Conservation (phyloP, 1,140 invertebrate species). For the Anagrus nilaparvatae region DNA sequence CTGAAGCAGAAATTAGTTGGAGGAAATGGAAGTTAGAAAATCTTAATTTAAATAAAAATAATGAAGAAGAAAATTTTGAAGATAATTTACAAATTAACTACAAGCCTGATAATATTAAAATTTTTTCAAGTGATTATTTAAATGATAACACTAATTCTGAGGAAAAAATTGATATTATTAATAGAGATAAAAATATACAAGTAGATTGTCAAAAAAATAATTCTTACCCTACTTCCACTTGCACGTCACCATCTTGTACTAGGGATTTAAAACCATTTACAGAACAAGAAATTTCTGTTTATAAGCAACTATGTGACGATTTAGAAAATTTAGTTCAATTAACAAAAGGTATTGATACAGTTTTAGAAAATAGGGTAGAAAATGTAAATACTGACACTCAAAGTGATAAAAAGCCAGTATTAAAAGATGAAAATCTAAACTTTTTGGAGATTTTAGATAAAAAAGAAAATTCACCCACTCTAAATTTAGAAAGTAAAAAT, state of each 20-base stretch:
- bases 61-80: constrained; percentile 7
- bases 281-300: constrained; percentile 21
- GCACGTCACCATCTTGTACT: background rate
- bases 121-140: too few relatives aligned
- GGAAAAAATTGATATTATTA: background rate
- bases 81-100: background rate
- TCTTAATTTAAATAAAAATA: constrained; percentile 13
- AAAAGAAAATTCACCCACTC: background rate
- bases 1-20: constrained; percentile 19
- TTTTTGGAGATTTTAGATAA: background rate
- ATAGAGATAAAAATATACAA: constrained; percentile 3
- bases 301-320: constrained; percentile 21
- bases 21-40: constrained; percentile 15
- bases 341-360: constrained; percentile 11
- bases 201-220: background rate
- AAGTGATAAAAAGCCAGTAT: background rate
- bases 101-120: too few relatives aligned
- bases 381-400: background rate
- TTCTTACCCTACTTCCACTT: constrained; percentile 3
- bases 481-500: background rate
- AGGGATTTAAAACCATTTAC: constrained; percentile 10
- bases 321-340: constrained; percentile 21
- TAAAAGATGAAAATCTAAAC: background rate
- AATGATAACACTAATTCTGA: too few relatives aligned
- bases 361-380: background rate